Percentiles rank a stretch among this genome's conserved stretches.
phyloP scores from a whole-genome alignment of 2,888 invertebrate species.

The Leuctra nigra region DNA sequence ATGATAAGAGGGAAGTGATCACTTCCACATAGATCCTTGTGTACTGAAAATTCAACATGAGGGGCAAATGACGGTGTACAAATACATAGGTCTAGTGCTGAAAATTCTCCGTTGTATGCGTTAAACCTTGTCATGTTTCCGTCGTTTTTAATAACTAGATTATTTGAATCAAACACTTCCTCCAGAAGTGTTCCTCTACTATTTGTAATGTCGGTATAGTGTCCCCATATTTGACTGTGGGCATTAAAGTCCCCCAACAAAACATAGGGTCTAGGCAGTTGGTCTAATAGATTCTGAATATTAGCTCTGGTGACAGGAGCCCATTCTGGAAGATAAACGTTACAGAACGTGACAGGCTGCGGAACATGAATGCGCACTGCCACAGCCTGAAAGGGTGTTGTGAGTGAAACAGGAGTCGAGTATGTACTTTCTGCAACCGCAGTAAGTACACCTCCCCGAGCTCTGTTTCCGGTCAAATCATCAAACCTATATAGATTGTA shows the following conservation, averaged over 20 bases:
- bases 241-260: slow-evolving; percentile 11
- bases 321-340: neutral
- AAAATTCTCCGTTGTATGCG: no score
- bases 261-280: neutral
- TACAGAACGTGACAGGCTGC: neutral
- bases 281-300: neutral
- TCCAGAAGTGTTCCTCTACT: slow-evolving; percentile 13
- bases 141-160: neutral
- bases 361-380: neutral
- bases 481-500: neutral
- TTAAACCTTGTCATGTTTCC: neutral
- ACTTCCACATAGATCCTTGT: neutral
- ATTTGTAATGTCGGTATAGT: neutral
- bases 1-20: neutral
- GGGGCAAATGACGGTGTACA: neutral
- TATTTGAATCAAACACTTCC: neutral
- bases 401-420: neutral
- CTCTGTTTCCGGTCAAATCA: neutral
- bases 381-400: neutral
- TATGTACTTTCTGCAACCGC: neutral
- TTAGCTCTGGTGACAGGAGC: neutral
- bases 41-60: neutral
- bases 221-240: slow-evolving; percentile 10
- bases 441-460: neutral
- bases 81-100: neutral